phyloP scores from a whole-genome alignment of 1,140 invertebrate species.

The Drosophila equinoxialis region DNA sequence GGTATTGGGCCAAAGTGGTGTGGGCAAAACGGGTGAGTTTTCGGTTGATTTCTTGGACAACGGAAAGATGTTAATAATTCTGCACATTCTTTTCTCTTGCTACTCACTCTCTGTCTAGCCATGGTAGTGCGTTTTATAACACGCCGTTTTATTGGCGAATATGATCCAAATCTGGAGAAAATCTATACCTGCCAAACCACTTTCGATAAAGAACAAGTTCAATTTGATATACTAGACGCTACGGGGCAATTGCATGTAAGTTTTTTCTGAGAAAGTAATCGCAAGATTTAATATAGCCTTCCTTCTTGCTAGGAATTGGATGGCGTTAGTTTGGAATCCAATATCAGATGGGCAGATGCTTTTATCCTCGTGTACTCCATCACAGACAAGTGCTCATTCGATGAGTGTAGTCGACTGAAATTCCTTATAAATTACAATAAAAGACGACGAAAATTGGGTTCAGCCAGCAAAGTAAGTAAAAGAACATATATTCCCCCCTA shows the following conservation, averaged over 20 bases:
- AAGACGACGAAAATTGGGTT: slow-evolving; percentile 86
- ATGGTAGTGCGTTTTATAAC: slow-evolving; percentile 92
- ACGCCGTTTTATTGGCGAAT: slow-evolving; percentile 92
- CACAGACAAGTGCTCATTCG: slow-evolving; percentile 92
- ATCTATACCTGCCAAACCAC: slow-evolving; percentile 90
- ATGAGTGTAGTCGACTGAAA: slow-evolving; percentile 91
- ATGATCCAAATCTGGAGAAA: slow-evolving; percentile 91
- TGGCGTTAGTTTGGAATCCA: slow-evolving; percentile 88
- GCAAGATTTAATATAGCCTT: not conserved
- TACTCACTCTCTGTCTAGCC: slow-evolving; percentile 84
- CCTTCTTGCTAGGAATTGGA: slow-evolving; percentile 85
- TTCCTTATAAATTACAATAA: slow-evolving; percentile 92
- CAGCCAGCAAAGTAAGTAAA: slow-evolving; percentile 79
- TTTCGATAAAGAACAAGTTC: slow-evolving; percentile 90
- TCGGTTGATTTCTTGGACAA: not conserved
- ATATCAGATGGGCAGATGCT: slow-evolving; percentile 92
- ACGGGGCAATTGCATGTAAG: slow-evolving; percentile 88
- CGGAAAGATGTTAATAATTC: not conserved
- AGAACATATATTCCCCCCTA: not conserved
- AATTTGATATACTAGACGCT: slow-evolving; percentile 91
- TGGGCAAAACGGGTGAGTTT: slow-evolving; percentile 89
- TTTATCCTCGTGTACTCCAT: slow-evolving; percentile 93
- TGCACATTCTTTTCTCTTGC: slow-evolving; percentile 1
- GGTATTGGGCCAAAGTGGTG: slow-evolving; percentile 89
- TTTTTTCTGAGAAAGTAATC: slow-evolving; percentile 43